Base-by-base conservation (phyloP, 2,113 vertebrate genomes). In the Nicator chloris region DNA sequence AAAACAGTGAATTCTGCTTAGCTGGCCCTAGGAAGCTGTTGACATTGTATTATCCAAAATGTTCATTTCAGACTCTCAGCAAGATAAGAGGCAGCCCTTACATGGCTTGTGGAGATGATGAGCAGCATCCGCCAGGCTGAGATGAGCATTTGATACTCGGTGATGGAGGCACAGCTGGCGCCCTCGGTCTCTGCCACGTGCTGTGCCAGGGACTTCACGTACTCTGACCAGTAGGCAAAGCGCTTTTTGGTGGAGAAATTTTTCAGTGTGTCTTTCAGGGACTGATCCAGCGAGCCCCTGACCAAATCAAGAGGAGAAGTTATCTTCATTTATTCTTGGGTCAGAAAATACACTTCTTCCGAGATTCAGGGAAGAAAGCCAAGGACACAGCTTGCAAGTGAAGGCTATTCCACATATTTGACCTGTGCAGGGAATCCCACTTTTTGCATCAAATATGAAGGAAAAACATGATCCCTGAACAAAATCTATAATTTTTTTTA, bases 161-260 rank as follows among this genome's bases (percentile, higher is more conserved):
- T 68, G n/a, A 98, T 53, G 33, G 98, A 98, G 39, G 98, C 97
- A 60, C 98, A 98, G 88, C 98, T 98, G 68, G 97, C 98, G 37
- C 98, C 98, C 86, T 99, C 99, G 0, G 98, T 98, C 91, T 99
- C 98, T 1, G 98, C 98, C 92, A 98, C 97, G 4, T 99, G 98
- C 49, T 93, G 97, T 2, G 99, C 99, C 97, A 99, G 95, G 7
- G 98, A 98, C 93, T 98, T 98, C 77, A 99, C 98, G 0, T 99
- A 99, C n/a, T 98, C 98, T 10, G 99, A 99, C 99, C 99, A 99
- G 96, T 99, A 99, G 90, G 99, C 98, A 33, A 99, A 99, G 57
- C 99, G 98, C 10, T 98, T 98, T 13, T 99, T 98, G 4, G 88
- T 97, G 86, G 98, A 98, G 93, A 99, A 99, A 85, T 97, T 99